These are phyloP conservation scores for Cyprinodon tularosa DNA, from an alignment of 2,113 vertebrate genomes.

Conservation along the genomic window DNA sequence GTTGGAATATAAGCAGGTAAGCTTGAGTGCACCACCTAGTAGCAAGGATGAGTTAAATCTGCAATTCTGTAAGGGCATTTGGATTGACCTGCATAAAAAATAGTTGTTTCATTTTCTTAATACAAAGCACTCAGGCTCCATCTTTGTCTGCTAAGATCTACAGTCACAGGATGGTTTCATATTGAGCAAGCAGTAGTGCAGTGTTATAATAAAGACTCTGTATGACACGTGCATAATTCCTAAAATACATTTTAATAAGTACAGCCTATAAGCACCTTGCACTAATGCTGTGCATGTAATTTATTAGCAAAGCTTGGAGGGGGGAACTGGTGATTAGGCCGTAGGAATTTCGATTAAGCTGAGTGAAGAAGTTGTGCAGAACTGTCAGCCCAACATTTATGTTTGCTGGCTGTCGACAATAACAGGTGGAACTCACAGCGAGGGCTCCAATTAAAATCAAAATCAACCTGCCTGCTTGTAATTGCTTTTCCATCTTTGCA, in stretches of 20 bases:
- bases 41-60: no score
- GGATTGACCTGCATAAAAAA: neutral
- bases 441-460: conserved; percentile 72
- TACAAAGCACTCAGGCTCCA: neutral
- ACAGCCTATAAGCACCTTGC: conserved; percentile 25
- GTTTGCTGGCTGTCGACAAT: conserved; percentile 58
- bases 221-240: conserved; percentile 1
- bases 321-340: conserved; percentile 44
- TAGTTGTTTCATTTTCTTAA: neutral
- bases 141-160: neutral
- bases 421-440: conserved; percentile 73
- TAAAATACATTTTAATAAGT: conserved; percentile 40
- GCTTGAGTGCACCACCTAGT: no score
- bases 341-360: conserved; percentile 39
- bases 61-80: no score
- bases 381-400: conserved; percentile 51
- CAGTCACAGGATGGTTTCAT: neutral
- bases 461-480: conserved; percentile 67
- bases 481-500: conserved; percentile 63
- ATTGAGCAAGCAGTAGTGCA: neutral
- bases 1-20: no score
- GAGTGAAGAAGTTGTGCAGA: conserved; percentile 38
- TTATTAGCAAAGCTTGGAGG: conserved; percentile 44
- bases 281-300: conserved; percentile 54
- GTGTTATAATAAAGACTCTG: neutral